These are phyloP conservation scores for Vireo altiloquus DNA, from an alignment of 2,113 vertebrate species.

Conservation along the genomic window DNA sequence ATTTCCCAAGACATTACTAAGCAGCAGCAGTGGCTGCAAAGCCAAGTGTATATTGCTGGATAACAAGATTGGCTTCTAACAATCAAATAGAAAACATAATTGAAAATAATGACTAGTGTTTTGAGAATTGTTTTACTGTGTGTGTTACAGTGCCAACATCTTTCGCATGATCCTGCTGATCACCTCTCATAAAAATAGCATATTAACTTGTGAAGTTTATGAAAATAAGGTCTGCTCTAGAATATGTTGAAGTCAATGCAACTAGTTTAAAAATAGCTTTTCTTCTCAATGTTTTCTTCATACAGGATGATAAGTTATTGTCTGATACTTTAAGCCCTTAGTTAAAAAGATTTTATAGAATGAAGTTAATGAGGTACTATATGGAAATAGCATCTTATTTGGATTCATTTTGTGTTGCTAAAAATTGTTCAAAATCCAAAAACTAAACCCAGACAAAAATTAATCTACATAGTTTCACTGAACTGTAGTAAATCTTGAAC, in stretches of 20 bases:
- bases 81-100: slow-evolving; percentile 24
- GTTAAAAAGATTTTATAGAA: background rate
- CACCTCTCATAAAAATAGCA: background rate
- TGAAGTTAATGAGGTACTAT: background rate
- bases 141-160: background rate
- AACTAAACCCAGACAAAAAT: background rate
- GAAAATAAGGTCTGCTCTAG: background rate
- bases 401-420: background rate
- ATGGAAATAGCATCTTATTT: background rate
- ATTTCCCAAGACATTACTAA: slow-evolving; percentile 41
- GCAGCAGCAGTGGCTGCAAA: slow-evolving; percentile 14
- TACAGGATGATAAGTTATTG: background rate
- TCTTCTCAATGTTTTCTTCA: background rate
- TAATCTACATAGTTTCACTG: background rate
- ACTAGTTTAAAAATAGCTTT: background rate
- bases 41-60: slow-evolving; percentile 20
- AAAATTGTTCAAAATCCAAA: background rate
- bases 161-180: background rate
- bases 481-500: background rate
- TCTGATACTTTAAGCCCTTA: background rate
- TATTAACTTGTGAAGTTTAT: background rate
- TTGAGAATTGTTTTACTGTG: background rate
- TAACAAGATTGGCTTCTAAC: slow-evolving; percentile 21
- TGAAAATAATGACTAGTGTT: slow-evolving; percentile 13
- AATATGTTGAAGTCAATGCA: background rate